Percentiles rank a stretch among this genome's conserved stretches.
Conservation (phyloP, 2,113 vertebrate genomes). For the Pan paniscus region DNA sequence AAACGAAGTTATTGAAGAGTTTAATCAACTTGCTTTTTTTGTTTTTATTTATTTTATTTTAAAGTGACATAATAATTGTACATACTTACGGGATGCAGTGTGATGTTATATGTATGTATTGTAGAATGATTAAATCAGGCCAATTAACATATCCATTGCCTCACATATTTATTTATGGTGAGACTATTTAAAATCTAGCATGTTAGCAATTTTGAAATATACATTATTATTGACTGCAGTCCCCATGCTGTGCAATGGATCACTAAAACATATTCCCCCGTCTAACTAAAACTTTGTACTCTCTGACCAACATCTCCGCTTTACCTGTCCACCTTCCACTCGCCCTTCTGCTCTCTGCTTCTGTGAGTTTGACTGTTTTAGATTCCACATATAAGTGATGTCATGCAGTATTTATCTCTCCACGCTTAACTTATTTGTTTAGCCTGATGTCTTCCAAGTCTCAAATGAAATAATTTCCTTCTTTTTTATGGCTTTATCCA, state of each 20-base stretch:
- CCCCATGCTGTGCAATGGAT: no score
- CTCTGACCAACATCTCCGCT: not conserved
- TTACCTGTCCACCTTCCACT: not conserved
- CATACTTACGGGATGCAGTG: not conserved
- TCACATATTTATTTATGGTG: not conserved
- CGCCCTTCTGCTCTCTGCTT: not conserved
- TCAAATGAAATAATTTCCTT: not conserved
- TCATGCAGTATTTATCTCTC: no score
- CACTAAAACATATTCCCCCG: not conserved
- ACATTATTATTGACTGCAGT: no score
- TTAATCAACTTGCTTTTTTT: not conserved
- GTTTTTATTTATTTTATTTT: not conserved
- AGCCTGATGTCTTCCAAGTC: not conserved
- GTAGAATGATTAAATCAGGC: not conserved
- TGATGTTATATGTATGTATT: not conserved
- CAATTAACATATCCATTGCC: no score
- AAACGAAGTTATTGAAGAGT: not conserved
- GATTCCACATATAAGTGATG: not conserved
- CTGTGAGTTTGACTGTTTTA: not conserved
- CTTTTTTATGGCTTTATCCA: not conserved
- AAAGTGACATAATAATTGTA: not conserved
- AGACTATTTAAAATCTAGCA: not conserved
- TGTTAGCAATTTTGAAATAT: not conserved
- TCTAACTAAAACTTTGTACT: not conserved
- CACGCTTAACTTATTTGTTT: not conserved